A percentile compares a stretch with the other conserved stretches of the same genome.
phyloP scores from a whole-genome alignment of 2,888 invertebrate genomes.

The Sepioteuthis lessoniana region DNA sequence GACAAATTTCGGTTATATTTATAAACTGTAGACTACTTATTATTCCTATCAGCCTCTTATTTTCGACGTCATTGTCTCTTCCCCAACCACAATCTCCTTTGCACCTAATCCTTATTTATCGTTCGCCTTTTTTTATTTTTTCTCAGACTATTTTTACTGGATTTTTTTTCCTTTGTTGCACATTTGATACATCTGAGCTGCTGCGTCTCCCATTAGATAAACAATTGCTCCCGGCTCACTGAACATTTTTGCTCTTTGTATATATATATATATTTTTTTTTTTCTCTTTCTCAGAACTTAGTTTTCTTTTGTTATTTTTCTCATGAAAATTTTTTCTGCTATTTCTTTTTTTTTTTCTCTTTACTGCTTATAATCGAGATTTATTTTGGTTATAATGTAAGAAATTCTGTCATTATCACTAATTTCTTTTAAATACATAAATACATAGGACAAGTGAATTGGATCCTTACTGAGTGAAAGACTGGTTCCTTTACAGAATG shows the following conservation, averaged over 20 bases:
- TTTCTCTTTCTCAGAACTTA: not conserved
- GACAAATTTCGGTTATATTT: constrained; percentile 6
- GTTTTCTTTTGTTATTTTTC: not conserved
- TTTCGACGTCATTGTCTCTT: not conserved
- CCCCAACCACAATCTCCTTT: not conserved
- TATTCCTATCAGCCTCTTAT: not conserved
- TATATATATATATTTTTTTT: too few species aligned
- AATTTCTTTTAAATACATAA: not conserved
- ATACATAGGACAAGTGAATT: not conserved
- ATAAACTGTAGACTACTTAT: not conserved
- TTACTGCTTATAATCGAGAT: not conserved
- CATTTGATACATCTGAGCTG: not conserved
- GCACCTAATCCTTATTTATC: not conserved
- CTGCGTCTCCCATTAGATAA: not conserved
- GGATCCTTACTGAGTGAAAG: too few species aligned
- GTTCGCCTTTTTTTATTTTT: not conserved
- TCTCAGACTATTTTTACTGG: not conserved
- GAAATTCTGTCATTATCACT: too few species aligned
- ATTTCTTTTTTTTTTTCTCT: not conserved
- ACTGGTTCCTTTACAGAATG: too few species aligned
- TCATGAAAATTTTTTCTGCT: not conserved
- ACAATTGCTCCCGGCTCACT: not conserved
- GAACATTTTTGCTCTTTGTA: not conserved
- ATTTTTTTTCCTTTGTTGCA: not conserved
- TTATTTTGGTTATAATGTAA: not conserved